A percentile compares a stretch with the other conserved stretches of the same genome.
Conservation (phyloP, 2,888 invertebrate species). For the Erebia palarica region DNA sequence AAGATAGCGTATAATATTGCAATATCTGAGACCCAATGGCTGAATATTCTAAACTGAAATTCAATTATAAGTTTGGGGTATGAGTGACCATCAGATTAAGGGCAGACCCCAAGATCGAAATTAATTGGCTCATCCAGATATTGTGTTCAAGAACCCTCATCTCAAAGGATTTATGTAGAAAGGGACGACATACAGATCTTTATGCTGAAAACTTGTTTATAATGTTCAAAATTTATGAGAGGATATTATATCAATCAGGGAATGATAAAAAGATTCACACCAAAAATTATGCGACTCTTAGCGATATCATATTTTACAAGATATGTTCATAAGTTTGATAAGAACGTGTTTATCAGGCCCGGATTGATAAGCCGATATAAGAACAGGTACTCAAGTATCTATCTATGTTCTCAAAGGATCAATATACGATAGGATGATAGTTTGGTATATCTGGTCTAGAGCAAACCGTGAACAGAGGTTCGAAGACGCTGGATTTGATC, state of each 20-base stretch:
- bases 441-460: not conserved
- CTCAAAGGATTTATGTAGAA: conserved; percentile 68
- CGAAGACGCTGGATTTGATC: not conserved
- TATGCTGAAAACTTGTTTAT: conserved; percentile 44
- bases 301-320: too few species aligned
- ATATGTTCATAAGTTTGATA: too few species aligned
- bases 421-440: too few species aligned
- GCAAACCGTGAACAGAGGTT: not conserved
- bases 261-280: not conserved
- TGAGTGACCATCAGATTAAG: conserved; percentile 78
- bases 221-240: conserved; percentile 12
- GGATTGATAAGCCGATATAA: too few species aligned
- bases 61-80: conserved; percentile 72
- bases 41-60: conserved; percentile 66
- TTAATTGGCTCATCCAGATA: conserved; percentile 78
- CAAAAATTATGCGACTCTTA: too few species aligned
- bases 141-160: conserved; percentile 69
- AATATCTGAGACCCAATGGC: conserved; percentile 51
- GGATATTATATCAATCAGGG: not conserved
- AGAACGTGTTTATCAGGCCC: too few species aligned
- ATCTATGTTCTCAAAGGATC: too few species aligned
- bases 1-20: conserved; percentile 45
- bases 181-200: conserved; percentile 49
- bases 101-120: conserved; percentile 67
- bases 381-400: too few species aligned